Evolutionary conservation across 2,797 vertebrate genomes (phyloP).

Genomic region (Onychomys leucogaster): DNA sequence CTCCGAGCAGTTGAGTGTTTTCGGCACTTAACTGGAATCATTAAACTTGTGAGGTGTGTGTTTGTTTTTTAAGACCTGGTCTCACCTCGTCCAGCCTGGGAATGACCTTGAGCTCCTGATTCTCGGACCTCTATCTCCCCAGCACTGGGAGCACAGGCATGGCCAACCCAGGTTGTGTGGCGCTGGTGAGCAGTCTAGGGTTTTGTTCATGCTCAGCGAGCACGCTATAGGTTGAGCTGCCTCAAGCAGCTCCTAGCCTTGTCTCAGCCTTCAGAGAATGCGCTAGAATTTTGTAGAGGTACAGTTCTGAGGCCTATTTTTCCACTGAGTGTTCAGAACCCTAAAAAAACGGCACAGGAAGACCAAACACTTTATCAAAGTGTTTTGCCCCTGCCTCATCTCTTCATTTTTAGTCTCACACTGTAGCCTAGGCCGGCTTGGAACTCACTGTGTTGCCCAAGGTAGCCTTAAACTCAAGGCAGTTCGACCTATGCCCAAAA

Average conservation of each 20-base stretch:
- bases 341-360: constrained; percentile 21
- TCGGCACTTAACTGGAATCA: constrained; percentile 5
- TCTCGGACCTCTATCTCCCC: neutral
- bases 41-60: neutral
- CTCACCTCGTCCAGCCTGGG: neutral
- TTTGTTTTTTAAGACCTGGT: neutral
- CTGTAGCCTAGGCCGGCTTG: neutral
- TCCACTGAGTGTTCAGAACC: neutral
- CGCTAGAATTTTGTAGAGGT: neutral
- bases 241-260: neutral
- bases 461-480: neutral
- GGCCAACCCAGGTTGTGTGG: neutral
- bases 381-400: neutral
- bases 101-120: neutral
- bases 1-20: neutral
- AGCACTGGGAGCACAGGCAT: neutral
- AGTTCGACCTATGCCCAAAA: neutral
- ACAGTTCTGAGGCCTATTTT: neutral
- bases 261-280: constrained; percentile 41
- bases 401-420: neutral
- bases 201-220: neutral
- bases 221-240: neutral
- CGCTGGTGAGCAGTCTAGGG: neutral
- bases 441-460: neutral
- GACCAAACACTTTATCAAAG: neutral